Base-by-base conservation (phyloP, 2,113 vertebrate genomes). In the Scomber scombrus region DNA sequence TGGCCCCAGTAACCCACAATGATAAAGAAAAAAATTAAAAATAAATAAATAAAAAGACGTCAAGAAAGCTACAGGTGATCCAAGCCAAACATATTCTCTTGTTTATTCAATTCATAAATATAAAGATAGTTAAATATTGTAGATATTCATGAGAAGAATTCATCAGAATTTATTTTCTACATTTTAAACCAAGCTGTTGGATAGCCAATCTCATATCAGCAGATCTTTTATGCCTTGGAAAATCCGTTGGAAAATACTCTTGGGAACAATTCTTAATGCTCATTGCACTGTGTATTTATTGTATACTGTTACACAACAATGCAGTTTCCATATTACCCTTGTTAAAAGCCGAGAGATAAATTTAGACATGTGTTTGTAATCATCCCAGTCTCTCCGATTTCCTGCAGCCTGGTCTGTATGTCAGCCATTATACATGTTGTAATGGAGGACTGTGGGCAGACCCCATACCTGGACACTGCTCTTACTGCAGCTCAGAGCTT, bases 351-450 rank as follows among this genome's bases (percentile, higher is more conserved):
- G 70, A 58, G 68, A 87, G 88, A 92, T 91, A 87, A 87, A 90
- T 81, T 79, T 18, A 19, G 67, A 78, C 91, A 93, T 90, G 85
- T 93, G 89, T 87, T 92, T 82, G 76, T 75, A 90, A 93, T 92
- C 76, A 84, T 54, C 47, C 29, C 78, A 18, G 74, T 90, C 81
- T 86, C 82, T 81, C 26, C 70, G 68, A 87, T 90, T 93, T 92
- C 84, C 85, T 87, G 65, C 73, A 61, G 61, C 50, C 57, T 65
- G 47, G 71, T 77, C 43, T 81, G 69, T 75, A 64, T 82, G 78
- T 87, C 75, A 69, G 69, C 69, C 70, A 79, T 81, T 90, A 85
- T 63, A 80, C 67, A 76, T 71, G 49, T 74, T 51, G 63, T 86
- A 70, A 78, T 60, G n/a, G 47, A 75, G 63, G 57, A 58, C 49